Evolutionary conservation across 1,140 invertebrate species (phyloP).

Genomic region (Lucilia sericata): DNA sequence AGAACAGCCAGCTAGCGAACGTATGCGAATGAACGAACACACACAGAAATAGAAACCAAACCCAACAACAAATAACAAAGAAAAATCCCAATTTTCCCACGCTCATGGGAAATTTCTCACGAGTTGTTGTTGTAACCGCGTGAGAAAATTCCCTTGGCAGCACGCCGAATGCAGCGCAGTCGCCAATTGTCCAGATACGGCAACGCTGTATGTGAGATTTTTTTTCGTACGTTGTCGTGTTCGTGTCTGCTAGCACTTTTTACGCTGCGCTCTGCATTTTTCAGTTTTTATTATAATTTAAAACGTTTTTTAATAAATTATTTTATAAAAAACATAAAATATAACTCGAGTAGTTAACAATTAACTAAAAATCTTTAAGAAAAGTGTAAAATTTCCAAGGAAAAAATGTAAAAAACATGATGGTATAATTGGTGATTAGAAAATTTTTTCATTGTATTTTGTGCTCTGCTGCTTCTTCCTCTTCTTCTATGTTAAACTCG

Average conservation of each 20-base stretch:
- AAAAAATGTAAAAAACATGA: conserved; percentile 40
- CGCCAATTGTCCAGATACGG: neutral
- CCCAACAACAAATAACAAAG: conserved; percentile 36
- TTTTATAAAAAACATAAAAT: conserved; percentile 1
- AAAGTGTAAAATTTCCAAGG: neutral
- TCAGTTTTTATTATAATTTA: conserved; percentile 41
- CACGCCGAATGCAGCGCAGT: conserved; percentile 45
- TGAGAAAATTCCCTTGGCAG: conserved; percentile 44
- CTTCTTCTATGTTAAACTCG: conserved; percentile 43
- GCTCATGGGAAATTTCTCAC: conserved; percentile 53
- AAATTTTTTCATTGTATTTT: conserved; percentile 39
- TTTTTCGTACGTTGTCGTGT: conserved; percentile 53
- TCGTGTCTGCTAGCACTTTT: conserved; percentile 42
- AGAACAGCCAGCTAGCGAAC: neutral
- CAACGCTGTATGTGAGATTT: conserved; percentile 47
- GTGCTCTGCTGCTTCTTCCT: conserved; percentile 40
- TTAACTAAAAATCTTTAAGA: conserved; percentile 13
- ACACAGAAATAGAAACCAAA: neutral
- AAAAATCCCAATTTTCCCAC: conserved; percentile 52
- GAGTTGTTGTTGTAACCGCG: conserved; percentile 44
- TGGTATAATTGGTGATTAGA: conserved; percentile 47
- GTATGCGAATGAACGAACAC: neutral
- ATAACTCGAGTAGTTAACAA: neutral
- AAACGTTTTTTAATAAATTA: conserved; percentile 23
- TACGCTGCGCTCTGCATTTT: conserved; percentile 47